Conservation (phyloP, 2,797 vertebrate genomes). For the Rhincodon typus region DNA sequence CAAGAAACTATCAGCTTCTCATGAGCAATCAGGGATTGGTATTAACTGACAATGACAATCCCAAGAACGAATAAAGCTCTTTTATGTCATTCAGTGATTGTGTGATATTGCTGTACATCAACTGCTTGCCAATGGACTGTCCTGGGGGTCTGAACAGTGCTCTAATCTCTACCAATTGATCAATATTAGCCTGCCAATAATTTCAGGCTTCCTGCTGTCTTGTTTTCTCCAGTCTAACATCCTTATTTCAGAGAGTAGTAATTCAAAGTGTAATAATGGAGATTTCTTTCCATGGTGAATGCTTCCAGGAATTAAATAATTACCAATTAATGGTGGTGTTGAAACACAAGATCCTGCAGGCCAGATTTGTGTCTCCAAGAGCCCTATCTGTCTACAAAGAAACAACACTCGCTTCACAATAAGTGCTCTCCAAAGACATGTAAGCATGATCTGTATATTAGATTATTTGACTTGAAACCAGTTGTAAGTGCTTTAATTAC, state of each 20-base stretch:
- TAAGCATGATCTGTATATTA: constrained; percentile 7
- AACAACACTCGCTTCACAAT: constrained; percentile 4
- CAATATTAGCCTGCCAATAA: background rate
- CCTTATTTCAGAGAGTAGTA: background rate
- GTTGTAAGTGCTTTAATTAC: constrained; percentile 35
- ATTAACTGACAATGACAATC: background rate
- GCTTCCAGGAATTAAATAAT: constrained; percentile 29
- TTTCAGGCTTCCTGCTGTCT: background rate
- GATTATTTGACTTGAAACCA: constrained; percentile 19
- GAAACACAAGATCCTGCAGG: background rate
- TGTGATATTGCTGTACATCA: background rate
- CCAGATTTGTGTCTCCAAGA: background rate
- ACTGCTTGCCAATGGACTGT: too few relatives aligned
- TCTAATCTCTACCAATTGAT: background rate
- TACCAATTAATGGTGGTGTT: constrained; percentile 18
- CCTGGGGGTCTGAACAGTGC: background rate
- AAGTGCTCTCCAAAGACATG: background rate
- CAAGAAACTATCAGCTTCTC: too few relatives aligned
- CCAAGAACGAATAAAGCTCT: background rate
- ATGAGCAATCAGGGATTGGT: background rate
- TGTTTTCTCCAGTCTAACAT: background rate
- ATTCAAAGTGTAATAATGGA: constrained; percentile 24
- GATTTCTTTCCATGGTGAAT: background rate
- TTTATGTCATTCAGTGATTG: background rate
- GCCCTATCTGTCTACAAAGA: constrained; percentile 1